A percentile compares a stretch with the other conserved stretches of the same genome.
Evolutionary conservation across 2,113 vertebrate genomes (phyloP).

Genomic region (Vidua macroura): DNA sequence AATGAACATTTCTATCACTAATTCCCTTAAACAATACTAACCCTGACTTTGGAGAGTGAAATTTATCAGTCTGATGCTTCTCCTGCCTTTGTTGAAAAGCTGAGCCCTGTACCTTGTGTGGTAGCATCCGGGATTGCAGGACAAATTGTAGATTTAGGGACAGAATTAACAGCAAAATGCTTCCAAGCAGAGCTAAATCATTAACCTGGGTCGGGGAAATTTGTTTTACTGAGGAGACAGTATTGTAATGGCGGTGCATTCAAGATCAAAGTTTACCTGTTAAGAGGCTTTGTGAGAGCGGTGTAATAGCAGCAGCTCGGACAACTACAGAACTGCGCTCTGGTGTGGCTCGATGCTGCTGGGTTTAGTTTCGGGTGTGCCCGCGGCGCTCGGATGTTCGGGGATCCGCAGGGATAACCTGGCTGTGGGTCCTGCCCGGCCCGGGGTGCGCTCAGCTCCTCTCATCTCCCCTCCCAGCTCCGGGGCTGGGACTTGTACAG

Average conservation of each 20-base stretch:
- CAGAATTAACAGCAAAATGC: not conserved
- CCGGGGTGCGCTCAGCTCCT: rapidly evolving
- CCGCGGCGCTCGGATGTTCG: not conserved
- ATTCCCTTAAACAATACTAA: not conserved
- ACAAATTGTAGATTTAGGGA: not conserved
- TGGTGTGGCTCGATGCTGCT: not conserved
- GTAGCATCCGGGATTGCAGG: not conserved
- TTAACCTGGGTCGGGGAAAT: not conserved
- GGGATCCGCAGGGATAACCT: too few relatives aligned
- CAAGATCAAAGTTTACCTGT: not conserved
- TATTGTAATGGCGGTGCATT: not conserved
- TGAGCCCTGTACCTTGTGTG: not conserved
- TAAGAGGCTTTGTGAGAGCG: not conserved
- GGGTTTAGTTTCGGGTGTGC: rapidly evolving
- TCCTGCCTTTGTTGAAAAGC: not conserved
- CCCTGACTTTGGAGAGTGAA: not conserved
- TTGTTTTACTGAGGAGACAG: not conserved
- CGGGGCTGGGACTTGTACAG: rapidly evolving
- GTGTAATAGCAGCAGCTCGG: not conserved
- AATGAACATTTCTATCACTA: not conserved
- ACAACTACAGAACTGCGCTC: not conserved
- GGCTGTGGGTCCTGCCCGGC: not conserved
- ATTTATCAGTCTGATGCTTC: not conserved
- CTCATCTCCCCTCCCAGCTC: rapidly evolving
- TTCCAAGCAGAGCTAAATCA: conserved; percentile 29